phyloP scores from a whole-genome alignment of 2,888 invertebrate genomes.

The Drosophila ezoana region DNA sequence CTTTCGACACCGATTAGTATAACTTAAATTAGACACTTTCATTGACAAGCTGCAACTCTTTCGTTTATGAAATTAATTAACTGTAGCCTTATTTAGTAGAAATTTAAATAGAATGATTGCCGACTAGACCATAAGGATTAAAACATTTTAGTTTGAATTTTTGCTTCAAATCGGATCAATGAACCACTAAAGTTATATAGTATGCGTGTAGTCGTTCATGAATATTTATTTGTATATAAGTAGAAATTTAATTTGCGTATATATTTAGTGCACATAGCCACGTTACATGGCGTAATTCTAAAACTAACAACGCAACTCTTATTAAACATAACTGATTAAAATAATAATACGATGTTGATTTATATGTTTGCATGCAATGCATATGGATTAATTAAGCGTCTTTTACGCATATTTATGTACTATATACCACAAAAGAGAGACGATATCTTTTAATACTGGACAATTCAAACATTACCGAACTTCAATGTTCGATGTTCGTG shows the following conservation, averaged over 20 bases:
- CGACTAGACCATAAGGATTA: conserved; percentile 17
- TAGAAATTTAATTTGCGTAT: conserved; percentile 34
- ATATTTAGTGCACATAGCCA: conserved; percentile 44
- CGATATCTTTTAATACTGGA: conserved; percentile 62
- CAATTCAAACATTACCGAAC: conserved; percentile 68
- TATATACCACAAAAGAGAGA: conserved; percentile 38
- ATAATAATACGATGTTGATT: conserved; percentile 33
- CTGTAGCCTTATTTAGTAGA: conserved; percentile 26
- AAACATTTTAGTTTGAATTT: conserved; percentile 49
- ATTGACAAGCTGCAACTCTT: conserved; percentile 40
- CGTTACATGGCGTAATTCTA: conserved; percentile 43
- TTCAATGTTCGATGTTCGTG: conserved; percentile 60
- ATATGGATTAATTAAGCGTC: conserved; percentile 43
- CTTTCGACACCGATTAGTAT: conserved; percentile 74
- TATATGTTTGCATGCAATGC: conserved; percentile 38
- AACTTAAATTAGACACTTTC: conserved; percentile 36
- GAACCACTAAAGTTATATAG: conserved; percentile 14
- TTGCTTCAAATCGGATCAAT: conserved; percentile 44
- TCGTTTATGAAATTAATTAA: conserved; percentile 37
- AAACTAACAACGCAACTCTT: conserved; percentile 45
- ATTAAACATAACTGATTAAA: conserved; percentile 57
- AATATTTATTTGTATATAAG: conserved; percentile 75
- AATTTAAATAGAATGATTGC: conserved; percentile 37
- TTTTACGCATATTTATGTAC: conserved; percentile 22
- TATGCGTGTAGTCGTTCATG: conserved; percentile 43